Conservation (phyloP, 2,113 vertebrate species). For the Pampusana beccarii region DNA sequence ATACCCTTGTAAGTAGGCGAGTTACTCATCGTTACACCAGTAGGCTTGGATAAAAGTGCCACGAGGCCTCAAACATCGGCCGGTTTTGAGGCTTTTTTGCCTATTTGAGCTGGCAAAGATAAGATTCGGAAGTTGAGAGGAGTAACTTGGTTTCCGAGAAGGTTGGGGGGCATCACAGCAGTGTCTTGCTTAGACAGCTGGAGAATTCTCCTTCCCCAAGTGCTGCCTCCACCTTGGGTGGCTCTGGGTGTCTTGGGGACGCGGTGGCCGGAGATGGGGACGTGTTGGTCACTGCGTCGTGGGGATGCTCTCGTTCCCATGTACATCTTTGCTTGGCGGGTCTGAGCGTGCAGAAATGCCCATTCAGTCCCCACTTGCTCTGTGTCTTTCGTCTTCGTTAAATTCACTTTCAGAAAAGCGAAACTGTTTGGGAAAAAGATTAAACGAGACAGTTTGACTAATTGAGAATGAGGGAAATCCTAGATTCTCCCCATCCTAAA, state of each 20-base stretch:
- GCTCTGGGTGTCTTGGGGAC: neutral
- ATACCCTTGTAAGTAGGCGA: neutral
- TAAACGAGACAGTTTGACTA: conserved; percentile 39
- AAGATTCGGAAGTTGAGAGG: neutral
- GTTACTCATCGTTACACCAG: neutral
- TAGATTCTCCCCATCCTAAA: neutral
- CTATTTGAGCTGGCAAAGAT: neutral
- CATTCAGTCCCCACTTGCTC: neutral
- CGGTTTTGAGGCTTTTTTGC: neutral
- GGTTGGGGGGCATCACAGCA: neutral
- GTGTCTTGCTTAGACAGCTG: neutral
- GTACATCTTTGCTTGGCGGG: neutral
- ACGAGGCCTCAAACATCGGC: neutral
- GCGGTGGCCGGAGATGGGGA: neutral
- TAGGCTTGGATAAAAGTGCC: neutral
- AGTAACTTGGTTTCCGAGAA: neutral
- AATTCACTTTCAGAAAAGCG: conserved; percentile 50
- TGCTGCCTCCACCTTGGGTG: neutral
- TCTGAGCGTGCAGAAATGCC: neutral
- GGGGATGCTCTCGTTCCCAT: neutral
- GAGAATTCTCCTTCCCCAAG: neutral
- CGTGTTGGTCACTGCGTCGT: neutral
- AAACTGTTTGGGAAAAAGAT: conserved; percentile 58
- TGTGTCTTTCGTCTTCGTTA: conserved; percentile 40
- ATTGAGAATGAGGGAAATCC: conserved; percentile 53